Percentiles rank a stretch among this genome's conserved stretches.
Evolutionary conservation across 2,113 vertebrate genomes (phyloP).

Genomic region (Otis tarda): DNA sequence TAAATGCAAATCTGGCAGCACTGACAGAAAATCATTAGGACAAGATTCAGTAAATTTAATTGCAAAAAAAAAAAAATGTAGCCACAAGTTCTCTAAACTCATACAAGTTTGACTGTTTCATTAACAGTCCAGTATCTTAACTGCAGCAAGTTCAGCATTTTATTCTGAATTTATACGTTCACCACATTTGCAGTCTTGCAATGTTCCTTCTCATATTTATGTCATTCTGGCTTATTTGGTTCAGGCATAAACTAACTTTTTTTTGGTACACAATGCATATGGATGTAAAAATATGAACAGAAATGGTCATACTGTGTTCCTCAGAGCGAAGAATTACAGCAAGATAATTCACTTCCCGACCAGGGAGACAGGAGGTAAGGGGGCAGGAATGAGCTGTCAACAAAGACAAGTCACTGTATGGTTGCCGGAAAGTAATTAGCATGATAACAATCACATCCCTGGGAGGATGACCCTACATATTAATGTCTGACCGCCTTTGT

Average conservation of each 20-base stretch:
- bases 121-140: not conserved
- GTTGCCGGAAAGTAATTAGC: no score
- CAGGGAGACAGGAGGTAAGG: no score
- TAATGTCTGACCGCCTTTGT: no score
- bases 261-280: fast-evolving
- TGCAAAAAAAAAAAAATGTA: not conserved
- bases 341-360: no score
- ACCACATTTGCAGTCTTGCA: not conserved
- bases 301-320: not conserved
- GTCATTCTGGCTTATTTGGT: not conserved
- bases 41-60: not conserved
- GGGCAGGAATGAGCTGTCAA: no score
- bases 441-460: no score
- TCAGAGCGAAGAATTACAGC: no score
- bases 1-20: not conserved
- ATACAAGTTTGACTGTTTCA: not conserved
- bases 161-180: not conserved
- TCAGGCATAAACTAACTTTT: not conserved
- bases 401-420: no score
- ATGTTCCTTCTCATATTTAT: not conserved
- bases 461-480: no score
- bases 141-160: not conserved
- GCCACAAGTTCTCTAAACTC: not conserved
- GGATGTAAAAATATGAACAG: not conserved
- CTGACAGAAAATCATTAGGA: not conserved